Base-by-base conservation (phyloP, 2,888 invertebrate genomes). In the Anthrax anthrax region DNA sequence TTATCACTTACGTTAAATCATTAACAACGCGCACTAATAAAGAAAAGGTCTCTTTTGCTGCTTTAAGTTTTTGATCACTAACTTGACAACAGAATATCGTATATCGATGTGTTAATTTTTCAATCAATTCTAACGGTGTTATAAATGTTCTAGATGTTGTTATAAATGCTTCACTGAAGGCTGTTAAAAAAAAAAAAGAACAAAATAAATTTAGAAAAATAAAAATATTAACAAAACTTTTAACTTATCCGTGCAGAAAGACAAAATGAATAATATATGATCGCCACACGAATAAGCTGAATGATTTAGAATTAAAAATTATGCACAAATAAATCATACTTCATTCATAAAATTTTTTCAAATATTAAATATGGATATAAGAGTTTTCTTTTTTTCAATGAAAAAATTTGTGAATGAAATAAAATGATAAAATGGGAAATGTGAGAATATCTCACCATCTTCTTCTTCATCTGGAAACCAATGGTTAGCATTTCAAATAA, bases 141-240 rank as follows among this genome's bases (percentile, higher is more conserved):
- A 96, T 83, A 72, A 96, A 95, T 51, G 95, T 96, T 56, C 96
- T 78, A 71, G 97, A 98, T 50, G 97, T 98, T 46, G 95, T 91
- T 57, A 97, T 77, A 72, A 98, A 98, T 53, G 97, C 96, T 74
- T 98, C 97, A 74, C 66, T 65, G 54, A 67, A 69, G 49, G 63
- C 67, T 67, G 48, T 14, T 49, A 47, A 3, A 32, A 2, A 32
- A 27, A 27, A 27, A 27, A 39, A 45, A 42, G 18, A 14, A 42
- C 29, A 19, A 39, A 27, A 39, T 36, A 39, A 44, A 44, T n/a
- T n/a, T n/a, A n/a, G n/a, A n/a, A n/a, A n/a, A n/a, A n/a, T n/a
- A n/a, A 40, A 37, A 13, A 42, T 3, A 38, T 23, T 16, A 19
- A 9, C 27, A 37, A 17, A 43, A 37, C 42, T 18, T 38, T 34